phyloP scores from a whole-genome alignment of 2,888 invertebrate genomes.

The Toxonevra muliebris region DNA sequence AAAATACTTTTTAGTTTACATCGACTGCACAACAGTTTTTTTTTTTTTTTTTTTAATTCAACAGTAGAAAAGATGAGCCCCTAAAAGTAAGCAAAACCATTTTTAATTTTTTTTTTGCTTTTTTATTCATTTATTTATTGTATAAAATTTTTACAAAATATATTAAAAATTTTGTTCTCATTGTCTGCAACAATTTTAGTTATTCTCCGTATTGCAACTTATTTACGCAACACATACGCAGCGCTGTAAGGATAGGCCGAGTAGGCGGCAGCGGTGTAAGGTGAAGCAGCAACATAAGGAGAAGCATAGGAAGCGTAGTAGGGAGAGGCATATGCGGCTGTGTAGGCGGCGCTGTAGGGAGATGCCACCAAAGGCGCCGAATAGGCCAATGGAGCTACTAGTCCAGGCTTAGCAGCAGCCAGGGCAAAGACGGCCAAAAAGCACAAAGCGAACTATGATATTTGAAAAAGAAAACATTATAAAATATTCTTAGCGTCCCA shows the following conservation, averaged over 20 bases:
- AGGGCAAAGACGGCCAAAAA: conserved; percentile 63
- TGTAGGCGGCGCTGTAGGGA: conserved; percentile 53
- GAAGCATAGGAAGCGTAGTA: conserved; percentile 57
- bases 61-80: too few relatives aligned
- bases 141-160: too few relatives aligned
- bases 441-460: conserved; percentile 57
- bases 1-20: too few relatives aligned
- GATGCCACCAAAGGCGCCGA: conserved; percentile 46
- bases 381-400: conserved; percentile 67
- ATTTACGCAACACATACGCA: conserved; percentile 41
- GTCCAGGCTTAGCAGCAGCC: conserved; percentile 63
- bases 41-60: too few relatives aligned
- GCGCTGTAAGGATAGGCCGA: conserved; percentile 47
- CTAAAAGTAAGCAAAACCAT: too few relatives aligned
- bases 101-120: too few relatives aligned
- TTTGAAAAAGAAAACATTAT: conserved; percentile 9
- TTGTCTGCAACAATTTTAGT: too few relatives aligned
- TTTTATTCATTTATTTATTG: too few relatives aligned
- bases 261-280: conserved; percentile 53
- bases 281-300: conserved; percentile 45
- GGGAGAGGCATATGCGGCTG: conserved; percentile 54
- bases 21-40: too few relatives aligned
- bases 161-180: too few relatives aligned
- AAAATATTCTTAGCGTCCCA: neutral
- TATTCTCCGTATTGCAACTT: neutral